A percentile compares a stretch with the other conserved stretches of the same genome.
Conservation (phyloP, 53 echinoderm and acorn worm species). For the Paelopatides confundens region DNA sequence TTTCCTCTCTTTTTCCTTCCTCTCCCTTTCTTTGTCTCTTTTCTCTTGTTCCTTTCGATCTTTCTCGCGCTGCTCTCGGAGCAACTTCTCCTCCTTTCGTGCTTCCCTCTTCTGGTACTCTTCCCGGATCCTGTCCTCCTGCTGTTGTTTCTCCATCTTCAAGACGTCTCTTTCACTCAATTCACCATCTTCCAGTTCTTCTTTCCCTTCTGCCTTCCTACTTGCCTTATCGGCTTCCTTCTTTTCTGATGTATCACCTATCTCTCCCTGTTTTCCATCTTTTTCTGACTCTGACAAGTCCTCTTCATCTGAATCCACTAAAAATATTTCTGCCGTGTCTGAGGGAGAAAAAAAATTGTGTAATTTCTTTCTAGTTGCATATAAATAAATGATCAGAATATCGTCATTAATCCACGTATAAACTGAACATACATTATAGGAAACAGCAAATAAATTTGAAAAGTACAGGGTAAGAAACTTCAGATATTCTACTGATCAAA, state of each 20-base stretch:
- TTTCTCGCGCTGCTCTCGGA: not conserved
- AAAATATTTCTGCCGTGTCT: not conserved
- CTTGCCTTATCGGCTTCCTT: not conserved
- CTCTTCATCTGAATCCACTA: conserved; percentile 24
- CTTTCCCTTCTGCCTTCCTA: not conserved
- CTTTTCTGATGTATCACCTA: not conserved
- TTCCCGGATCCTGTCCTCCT: conserved; percentile 14
- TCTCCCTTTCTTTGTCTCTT: not conserved
- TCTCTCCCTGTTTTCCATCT: not conserved
- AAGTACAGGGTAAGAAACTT: too few relatives aligned
- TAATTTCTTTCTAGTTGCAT: too few relatives aligned
- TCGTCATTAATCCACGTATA: too few relatives aligned
- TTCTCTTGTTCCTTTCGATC: conserved; percentile 10
- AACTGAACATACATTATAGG: too few relatives aligned
- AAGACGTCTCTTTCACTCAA: conserved; percentile 32
- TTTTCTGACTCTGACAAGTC: not conserved
- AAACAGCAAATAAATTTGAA: too few relatives aligned
- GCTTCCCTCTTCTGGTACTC: conserved; percentile 25
- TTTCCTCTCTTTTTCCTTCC: not conserved
- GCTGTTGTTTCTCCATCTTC: conserved; percentile 40
- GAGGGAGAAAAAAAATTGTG: conserved; percentile 17
- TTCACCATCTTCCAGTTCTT: conserved; percentile 32
- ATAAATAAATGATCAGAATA: too few relatives aligned
- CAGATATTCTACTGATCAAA: too few relatives aligned
- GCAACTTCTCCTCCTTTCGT: not conserved